Conservation (phyloP, 1,140 invertebrate genomes). For the Papilio machaon region DNA sequence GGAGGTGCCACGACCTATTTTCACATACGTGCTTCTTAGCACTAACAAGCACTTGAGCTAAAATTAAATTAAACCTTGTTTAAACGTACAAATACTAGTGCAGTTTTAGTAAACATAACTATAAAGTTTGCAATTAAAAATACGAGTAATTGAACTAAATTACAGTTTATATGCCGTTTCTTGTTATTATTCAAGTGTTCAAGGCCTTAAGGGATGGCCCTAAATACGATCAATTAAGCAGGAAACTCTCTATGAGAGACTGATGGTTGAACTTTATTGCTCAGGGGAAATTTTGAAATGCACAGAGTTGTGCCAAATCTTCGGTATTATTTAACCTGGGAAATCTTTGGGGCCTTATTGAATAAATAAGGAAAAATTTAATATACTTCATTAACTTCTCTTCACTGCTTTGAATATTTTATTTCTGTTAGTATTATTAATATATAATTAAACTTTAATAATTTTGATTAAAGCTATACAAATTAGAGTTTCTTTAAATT, state of each 20-base stretch:
- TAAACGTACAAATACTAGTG: background rate
- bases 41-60: conserved; percentile 13
- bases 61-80: conserved; percentile 14
- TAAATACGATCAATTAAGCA: conserved; percentile 32
- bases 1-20: conserved; percentile 34
- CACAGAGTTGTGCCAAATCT: conserved; percentile 22
- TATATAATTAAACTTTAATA: background rate
- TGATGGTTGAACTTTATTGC: conserved; percentile 35
- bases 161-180: background rate
- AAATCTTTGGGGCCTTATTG: background rate
- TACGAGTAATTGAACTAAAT: background rate
- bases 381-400: background rate
- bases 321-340: background rate
- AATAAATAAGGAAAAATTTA: background rate
- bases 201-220: conserved; percentile 27
- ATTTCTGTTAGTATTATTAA: background rate
- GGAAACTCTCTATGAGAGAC: conserved; percentile 31
- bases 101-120: background rate
- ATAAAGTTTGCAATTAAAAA: background rate
- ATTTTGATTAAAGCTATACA: no score
- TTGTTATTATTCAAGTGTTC: conserved; percentile 5
- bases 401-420: background rate
- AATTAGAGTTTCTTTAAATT: no score
- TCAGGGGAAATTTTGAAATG: conserved; percentile 35
- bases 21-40: conserved; percentile 16